Conservation (phyloP, 2,888 invertebrate genomes). For the Agrenia bidenticulata region DNA sequence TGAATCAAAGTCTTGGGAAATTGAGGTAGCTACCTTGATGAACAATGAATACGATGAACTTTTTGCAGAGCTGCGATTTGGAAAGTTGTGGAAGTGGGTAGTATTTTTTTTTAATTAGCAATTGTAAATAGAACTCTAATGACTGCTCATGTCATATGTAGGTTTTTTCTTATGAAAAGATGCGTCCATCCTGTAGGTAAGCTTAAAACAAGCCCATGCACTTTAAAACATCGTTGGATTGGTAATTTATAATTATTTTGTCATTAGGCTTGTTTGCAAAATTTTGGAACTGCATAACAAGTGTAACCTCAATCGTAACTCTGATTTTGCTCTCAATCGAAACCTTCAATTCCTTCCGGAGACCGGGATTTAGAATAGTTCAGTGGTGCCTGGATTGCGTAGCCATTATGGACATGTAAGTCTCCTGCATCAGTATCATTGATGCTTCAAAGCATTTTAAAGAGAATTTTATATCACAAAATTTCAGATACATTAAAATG, state of each 20-base stretch:
- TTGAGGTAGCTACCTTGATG: constrained; percentile 13
- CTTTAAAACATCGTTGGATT: too few relatives aligned
- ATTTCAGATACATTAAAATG: constrained; percentile 44
- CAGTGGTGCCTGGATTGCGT: constrained; percentile 33
- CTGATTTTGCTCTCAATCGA: constrained; percentile 36
- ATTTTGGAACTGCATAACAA: constrained; percentile 41
- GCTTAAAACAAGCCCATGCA: too few relatives aligned
- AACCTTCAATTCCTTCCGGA: constrained; percentile 29
- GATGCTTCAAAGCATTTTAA: not conserved
- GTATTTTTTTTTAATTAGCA: not conserved
- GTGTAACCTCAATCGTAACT: constrained; percentile 31
- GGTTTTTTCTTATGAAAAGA: constrained; percentile 38
- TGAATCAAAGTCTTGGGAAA: constrained; percentile 12
- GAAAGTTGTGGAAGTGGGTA: constrained; percentile 22
- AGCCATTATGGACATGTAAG: constrained; percentile 42
- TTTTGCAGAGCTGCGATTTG: constrained; percentile 4
- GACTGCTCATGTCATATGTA: constrained; percentile 9
- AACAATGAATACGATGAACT: constrained; percentile 32
- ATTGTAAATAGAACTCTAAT: not conserved
- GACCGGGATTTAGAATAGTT: constrained; percentile 30
- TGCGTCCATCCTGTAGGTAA: constrained; percentile 47
- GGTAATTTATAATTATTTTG: too few relatives aligned
- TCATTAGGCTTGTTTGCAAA: too few relatives aligned
- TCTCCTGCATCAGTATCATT: not conserved
- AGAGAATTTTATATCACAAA: not conserved